These are phyloP conservation scores for Bombus breviceps DNA, from an alignment of 1,140 invertebrate species.

Conservation along the genomic window DNA sequence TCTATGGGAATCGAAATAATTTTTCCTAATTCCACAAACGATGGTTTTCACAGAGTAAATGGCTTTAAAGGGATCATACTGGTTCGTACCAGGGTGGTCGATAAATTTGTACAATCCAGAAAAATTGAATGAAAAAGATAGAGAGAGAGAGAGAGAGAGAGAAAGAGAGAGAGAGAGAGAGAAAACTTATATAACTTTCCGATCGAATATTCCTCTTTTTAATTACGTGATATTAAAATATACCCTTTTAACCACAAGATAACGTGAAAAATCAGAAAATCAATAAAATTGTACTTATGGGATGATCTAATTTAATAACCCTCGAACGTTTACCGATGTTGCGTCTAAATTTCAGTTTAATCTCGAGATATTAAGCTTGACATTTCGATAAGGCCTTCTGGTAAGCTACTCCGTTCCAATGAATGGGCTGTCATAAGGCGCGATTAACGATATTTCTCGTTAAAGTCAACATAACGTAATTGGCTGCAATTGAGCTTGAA, in stretches of 20 bases:
- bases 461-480: neutral
- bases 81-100: neutral
- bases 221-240: too few relatives aligned
- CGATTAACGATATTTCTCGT: slow-evolving; percentile 27
- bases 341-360: slow-evolving; percentile 32
- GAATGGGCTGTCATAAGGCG: slow-evolving; percentile 22
- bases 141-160: too few relatives aligned
- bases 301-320: too few relatives aligned
- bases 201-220: too few relatives aligned
- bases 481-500: neutral
- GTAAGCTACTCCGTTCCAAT: neutral
- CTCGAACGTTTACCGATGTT: neutral
- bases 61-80: neutral
- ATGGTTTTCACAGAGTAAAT: neutral
- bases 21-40: slow-evolving; percentile 6
- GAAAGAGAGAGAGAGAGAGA: too few relatives aligned
- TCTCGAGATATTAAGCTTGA: slow-evolving; percentile 24
- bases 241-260: too few relatives aligned
- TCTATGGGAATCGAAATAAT: slow-evolving; percentile 10
- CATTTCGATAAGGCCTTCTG: slow-evolving; percentile 22
- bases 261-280: too few relatives aligned
- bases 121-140: neutral
- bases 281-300: too few relatives aligned
- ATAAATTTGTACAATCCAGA: neutral
- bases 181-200: too few relatives aligned